phyloP scores from a whole-genome alignment of 2,797 vertebrate species.

The Furcifer pardalis region DNA sequence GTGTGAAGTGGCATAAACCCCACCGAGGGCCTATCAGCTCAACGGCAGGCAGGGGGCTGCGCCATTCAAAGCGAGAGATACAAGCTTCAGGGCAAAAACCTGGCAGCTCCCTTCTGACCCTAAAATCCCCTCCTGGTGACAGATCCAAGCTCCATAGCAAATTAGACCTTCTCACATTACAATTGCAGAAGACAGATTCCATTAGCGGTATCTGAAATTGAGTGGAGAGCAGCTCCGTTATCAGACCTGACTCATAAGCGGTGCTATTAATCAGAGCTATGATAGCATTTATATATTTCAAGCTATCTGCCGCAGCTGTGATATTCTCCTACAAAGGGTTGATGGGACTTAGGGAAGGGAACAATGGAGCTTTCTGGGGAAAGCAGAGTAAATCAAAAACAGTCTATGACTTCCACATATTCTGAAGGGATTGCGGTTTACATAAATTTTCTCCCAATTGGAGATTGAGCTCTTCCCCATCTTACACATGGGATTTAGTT shows the following conservation, averaged over 20 bases:
- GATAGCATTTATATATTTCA: conserved; percentile 99
- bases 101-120: conserved; percentile 99
- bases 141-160: conserved; percentile 99
- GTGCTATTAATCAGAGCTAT: conserved; percentile 99
- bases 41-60: conserved; percentile 99
- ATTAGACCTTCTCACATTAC: conserved; percentile 99
- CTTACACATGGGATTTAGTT: conserved; percentile 90
- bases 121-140: conserved; percentile 99
- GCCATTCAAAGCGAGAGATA: conserved; percentile 99
- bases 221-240: conserved; percentile 99
- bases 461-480: conserved; percentile 89
- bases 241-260: conserved; percentile 99
- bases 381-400: conserved; percentile 99
- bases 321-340: conserved; percentile 99
- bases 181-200: conserved; percentile 99
- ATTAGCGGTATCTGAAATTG: conserved; percentile 99
- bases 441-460: conserved; percentile 90
- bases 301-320: conserved; percentile 99
- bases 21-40: conserved; percentile 99
- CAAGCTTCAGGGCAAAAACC: conserved; percentile 99
- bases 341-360: conserved; percentile 99
- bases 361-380: conserved; percentile 99
- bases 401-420: conserved; percentile 89
- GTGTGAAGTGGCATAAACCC: conserved; percentile 99
- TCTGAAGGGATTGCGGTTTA: conserved; percentile 89